Evolutionary conservation across 2,888 invertebrate genomes (phyloP).

Genomic region (Galerucella pusilla): DNA sequence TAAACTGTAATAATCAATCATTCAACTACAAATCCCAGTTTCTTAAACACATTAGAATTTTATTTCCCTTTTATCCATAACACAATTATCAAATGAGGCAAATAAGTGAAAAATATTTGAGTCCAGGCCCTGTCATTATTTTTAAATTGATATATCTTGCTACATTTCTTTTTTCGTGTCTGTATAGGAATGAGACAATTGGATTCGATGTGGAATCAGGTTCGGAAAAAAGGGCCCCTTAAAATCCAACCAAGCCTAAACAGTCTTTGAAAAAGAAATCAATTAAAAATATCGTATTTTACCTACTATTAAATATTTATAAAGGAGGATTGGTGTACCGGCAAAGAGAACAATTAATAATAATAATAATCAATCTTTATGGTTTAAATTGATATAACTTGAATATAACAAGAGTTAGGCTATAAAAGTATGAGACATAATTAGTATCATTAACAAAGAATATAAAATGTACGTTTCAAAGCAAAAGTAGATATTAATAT

Average conservation of each 20-base stretch:
- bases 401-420: no score
- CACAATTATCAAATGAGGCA: background rate
- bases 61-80: background rate
- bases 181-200: constrained; percentile 13
- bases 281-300: constrained; percentile 22
- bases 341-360: background rate
- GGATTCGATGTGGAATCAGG: constrained; percentile 21
- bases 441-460: no score
- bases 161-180: constrained; percentile 16
- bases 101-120: constrained; percentile 19
- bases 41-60: background rate
- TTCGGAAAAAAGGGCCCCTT: background rate
- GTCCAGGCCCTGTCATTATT: constrained; percentile 25
- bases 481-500: no score
- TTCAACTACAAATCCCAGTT: background rate
- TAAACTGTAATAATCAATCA: no score
- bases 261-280: constrained; percentile 17
- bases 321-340: background rate
- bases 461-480: no score
- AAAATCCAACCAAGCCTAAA: constrained; percentile 18
- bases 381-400: no score
- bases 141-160: constrained; percentile 13
- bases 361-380: no score
- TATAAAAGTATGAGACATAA: no score
- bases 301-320: constrained; percentile 11